Conservation (phyloP, 2,113 vertebrate genomes). For the Charadrius vociferus region DNA sequence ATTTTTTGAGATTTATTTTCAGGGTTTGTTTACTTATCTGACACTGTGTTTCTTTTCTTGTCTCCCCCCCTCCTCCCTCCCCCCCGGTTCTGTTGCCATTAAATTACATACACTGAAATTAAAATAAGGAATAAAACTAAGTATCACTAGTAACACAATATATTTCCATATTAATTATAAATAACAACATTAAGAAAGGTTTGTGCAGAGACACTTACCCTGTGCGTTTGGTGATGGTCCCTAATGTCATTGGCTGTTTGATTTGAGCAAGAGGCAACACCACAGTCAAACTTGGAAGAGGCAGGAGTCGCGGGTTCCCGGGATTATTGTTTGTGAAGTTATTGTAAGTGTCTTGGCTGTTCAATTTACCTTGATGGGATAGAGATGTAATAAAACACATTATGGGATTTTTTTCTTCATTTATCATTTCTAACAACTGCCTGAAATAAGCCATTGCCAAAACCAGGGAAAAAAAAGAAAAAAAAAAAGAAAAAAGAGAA, state of each 20-base stretch:
- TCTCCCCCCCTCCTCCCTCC: neutral
- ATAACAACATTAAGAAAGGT: neutral
- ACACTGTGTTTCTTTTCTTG: neutral
- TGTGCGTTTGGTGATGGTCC: constrained; percentile 95
- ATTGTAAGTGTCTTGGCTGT: constrained; percentile 94
- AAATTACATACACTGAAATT: neutral
- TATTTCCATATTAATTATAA: neutral
- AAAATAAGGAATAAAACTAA: constrained; percentile 16
- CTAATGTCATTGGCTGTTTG: constrained; percentile 96
- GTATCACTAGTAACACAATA: neutral
- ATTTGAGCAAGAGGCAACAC: constrained; percentile 94
- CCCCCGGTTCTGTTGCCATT: neutral
- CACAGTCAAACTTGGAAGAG: constrained; percentile 89
- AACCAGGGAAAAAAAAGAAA: neutral
- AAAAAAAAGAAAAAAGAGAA: too few species aligned
- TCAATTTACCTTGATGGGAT: constrained; percentile 78
- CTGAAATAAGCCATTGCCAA: neutral
- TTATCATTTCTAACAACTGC: neutral
- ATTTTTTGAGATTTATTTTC: neutral
- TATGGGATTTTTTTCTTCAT: neutral
- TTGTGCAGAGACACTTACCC: constrained; percentile 81
- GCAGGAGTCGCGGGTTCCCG: constrained; percentile 91
- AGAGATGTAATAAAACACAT: neutral
- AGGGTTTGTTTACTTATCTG: constrained; percentile 22
- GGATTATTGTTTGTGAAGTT: constrained; percentile 97